phyloP scores from a whole-genome alignment of 2,888 invertebrate species.

The Pogonocherus hispidulus region DNA sequence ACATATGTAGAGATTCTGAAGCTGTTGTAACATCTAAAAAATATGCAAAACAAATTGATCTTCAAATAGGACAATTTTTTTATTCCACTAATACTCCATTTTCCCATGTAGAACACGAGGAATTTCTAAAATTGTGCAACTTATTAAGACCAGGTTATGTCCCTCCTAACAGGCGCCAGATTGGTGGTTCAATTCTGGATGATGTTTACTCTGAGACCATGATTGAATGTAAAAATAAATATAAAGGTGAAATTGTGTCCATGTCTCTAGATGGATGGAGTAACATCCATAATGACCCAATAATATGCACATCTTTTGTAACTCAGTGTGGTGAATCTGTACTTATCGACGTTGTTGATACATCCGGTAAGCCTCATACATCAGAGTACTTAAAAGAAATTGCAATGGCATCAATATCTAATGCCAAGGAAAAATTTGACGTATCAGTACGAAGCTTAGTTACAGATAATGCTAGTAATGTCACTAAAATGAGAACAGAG shows the following conservation, averaged over 20 bases:
- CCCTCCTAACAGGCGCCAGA: constrained; percentile 33
- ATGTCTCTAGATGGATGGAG: constrained; percentile 46
- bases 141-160: constrained; percentile 42
- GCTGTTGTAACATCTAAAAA: too few relatives aligned
- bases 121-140: constrained; percentile 33
- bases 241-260: not conserved
- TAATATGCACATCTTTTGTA: constrained; percentile 32
- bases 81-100: constrained; percentile 37
- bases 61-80: constrained; percentile 35
- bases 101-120: constrained; percentile 24
- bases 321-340: constrained; percentile 8
- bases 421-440: constrained; percentile 1
- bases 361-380: constrained; percentile 37
- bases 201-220: constrained; percentile 30
- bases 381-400: constrained; percentile 35
- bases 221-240: not conserved
- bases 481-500: constrained; percentile 13
- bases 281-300: constrained; percentile 44
- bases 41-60: too few relatives aligned
- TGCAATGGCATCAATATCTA: constrained; percentile 13
- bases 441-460: not conserved
- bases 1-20: too few relatives aligned
- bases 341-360: constrained; percentile 42
- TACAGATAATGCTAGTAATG: constrained; percentile 19
- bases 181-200: constrained; percentile 31